These are phyloP conservation scores for Kryptolebias marmoratus DNA, from an alignment of 2,113 vertebrate genomes.

Conservation along the genomic window DNA sequence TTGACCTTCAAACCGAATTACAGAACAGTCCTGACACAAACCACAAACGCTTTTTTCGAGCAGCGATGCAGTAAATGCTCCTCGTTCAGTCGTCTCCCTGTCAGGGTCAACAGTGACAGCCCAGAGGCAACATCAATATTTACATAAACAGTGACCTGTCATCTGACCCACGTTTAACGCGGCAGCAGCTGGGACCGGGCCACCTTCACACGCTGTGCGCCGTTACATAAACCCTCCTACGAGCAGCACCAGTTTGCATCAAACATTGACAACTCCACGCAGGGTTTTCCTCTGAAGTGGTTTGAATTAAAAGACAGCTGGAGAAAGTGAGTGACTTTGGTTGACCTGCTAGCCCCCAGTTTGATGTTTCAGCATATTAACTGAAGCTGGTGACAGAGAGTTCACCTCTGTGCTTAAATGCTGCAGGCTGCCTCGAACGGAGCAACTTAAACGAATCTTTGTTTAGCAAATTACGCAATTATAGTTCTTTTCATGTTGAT, in stretches of 20 bases:
- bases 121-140: slow-evolving; percentile 66
- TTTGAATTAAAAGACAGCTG: not conserved
- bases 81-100: not conserved
- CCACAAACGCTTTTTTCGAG: not conserved
- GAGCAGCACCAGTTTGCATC: not conserved
- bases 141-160: slow-evolving; percentile 53
- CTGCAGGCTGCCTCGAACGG: not conserved
- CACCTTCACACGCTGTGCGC: not conserved
- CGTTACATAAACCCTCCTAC: not conserved
- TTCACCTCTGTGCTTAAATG: not conserved
- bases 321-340: slow-evolving; percentile 3
- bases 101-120: slow-evolving; percentile 57
- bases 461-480: too few species aligned
- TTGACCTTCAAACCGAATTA: not conserved
- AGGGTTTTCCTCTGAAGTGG: too few species aligned
- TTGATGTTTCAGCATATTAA: not conserved
- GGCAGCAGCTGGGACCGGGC: slow-evolving; percentile 23
- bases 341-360: not conserved
- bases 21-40: not conserved
- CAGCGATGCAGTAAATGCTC: not conserved
- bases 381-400: not conserved
- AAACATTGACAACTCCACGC: not conserved
- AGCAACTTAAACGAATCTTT: not conserved
- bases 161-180: slow-evolving; percentile 45
- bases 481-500: too few species aligned